Conservation (phyloP, 1,140 invertebrate genomes). For the Saccostrea cuccullata region DNA sequence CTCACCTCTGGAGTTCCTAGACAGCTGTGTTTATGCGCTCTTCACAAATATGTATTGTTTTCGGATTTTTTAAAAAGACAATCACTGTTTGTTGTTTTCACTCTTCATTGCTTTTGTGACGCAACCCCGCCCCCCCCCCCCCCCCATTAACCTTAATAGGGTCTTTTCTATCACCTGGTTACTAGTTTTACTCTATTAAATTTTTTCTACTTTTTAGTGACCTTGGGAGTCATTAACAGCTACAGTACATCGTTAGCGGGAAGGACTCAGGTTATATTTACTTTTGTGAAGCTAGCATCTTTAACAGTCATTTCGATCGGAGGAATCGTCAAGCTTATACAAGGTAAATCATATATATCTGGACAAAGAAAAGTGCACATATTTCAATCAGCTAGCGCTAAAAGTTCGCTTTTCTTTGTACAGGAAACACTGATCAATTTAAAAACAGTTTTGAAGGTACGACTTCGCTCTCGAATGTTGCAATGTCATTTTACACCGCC, state of each 20-base stretch:
- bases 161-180: too few relatives aligned
- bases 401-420: background rate
- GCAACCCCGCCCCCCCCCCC: too few relatives aligned
- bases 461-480: slow-evolving; percentile 75
- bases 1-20: too few relatives aligned
- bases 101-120: too few relatives aligned
- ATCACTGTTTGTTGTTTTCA: too few relatives aligned
- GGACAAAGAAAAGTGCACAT: too few relatives aligned
- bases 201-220: slow-evolving; percentile 56
- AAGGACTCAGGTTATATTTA: slow-evolving; percentile 92
- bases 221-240: slow-evolving; percentile 90
- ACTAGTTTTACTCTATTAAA: too few relatives aligned
- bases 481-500: slow-evolving; percentile 80
- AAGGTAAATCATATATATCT: slow-evolving; percentile 79
- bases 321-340: slow-evolving; percentile 86
- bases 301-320: slow-evolving; percentile 89
- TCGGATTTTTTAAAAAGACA: too few relatives aligned
- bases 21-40: too few relatives aligned
- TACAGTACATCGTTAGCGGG: slow-evolving; percentile 84
- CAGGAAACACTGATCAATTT: slow-evolving; percentile 75
- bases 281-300: slow-evolving; percentile 92
- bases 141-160: too few relatives aligned
- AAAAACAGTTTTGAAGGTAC: slow-evolving; percentile 79
- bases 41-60: too few relatives aligned
- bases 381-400: too few relatives aligned